Percentiles rank a stretch among this genome's conserved stretches.
Evolutionary conservation across 2,888 invertebrate species (phyloP).

Genomic region (Caenorhabditis sinica): DNA sequence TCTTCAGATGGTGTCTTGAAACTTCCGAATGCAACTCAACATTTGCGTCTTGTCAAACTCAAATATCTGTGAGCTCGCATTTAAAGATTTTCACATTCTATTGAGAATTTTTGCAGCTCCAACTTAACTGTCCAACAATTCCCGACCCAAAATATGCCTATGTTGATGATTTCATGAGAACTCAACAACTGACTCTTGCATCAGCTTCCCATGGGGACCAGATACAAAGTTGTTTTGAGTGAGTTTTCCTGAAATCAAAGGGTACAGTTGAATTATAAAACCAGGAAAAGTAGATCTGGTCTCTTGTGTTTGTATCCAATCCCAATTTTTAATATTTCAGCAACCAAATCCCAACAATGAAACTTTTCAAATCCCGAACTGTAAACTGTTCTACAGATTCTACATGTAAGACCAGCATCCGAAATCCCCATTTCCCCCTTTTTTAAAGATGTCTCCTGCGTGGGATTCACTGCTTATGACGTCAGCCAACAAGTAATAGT

Average conservation of each 20-base stretch:
- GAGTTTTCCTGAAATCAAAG: slow-evolving; percentile 17
- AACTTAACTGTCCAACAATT: slow-evolving; percentile 26
- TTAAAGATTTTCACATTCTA: neutral
- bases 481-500: slow-evolving; percentile 24
- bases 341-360: slow-evolving; percentile 50
- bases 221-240: slow-evolving; percentile 51
- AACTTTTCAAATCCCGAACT: slow-evolving; percentile 8
- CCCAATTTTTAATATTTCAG: no score
- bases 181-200: slow-evolving; percentile 22
- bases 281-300: no score
- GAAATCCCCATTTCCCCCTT: neutral
- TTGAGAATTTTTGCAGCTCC: neutral
- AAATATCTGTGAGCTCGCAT: neutral
- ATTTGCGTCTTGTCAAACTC: neutral
- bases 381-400: slow-evolving; percentile 36
- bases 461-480: slow-evolving; percentile 52
- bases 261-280: neutral
- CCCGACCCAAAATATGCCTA: slow-evolving; percentile 12
- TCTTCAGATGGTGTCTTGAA: slow-evolving; percentile 19
- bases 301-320: no score
- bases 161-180: slow-evolving; percentile 41
- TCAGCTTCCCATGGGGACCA: slow-evolving; percentile 41
- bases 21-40: slow-evolving; percentile 9
- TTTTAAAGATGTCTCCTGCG: slow-evolving; percentile 45
- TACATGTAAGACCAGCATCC: neutral